A percentile compares a stretch with the other conserved stretches of the same genome.
Evolutionary conservation across 2,113 vertebrate genomes (phyloP).

Genomic region (Donacobius atricapilla): DNA sequence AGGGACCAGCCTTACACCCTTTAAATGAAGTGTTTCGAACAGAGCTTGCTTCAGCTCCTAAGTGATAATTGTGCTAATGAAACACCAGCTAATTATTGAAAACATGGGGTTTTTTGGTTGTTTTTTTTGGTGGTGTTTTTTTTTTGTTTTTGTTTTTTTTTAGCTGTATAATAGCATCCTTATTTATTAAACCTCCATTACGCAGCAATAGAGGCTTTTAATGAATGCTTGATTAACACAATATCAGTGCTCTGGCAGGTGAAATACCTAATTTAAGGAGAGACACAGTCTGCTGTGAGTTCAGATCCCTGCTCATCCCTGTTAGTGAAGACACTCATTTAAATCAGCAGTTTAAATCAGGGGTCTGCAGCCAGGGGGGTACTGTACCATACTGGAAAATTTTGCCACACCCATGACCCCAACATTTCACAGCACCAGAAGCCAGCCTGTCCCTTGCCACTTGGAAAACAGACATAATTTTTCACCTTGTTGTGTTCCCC

Average conservation of each 20-base stretch:
- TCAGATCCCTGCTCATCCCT: background rate
- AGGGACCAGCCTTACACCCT: conserved; percentile 1
- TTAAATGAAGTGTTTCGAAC: conserved; percentile 42
- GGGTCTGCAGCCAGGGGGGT: background rate
- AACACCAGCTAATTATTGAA: conserved; percentile 43
- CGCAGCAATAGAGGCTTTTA: background rate
- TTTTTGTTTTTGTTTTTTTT: background rate
- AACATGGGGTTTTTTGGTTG: no score
- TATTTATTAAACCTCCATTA: conserved; percentile 32
- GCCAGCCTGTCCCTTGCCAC: background rate
- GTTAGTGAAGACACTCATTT: background rate
- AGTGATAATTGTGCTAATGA: conserved; percentile 51
- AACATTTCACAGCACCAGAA: background rate
- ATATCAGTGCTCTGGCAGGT: background rate
- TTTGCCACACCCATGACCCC: background rate
- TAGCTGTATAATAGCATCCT: conserved; percentile 37
- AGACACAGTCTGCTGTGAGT: background rate
- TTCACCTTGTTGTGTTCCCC: background rate
- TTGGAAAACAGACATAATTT: background rate
- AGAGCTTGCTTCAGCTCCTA: conserved; percentile 8
- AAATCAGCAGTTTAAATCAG: background rate
- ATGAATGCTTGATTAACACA: conserved; percentile 50
- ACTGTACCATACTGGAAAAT: background rate
- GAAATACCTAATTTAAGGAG: background rate
- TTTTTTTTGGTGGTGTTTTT: no score